Evolutionary conservation across 2,797 vertebrate species (phyloP).

Genomic region (Hyperoplus immaculatus): DNA sequence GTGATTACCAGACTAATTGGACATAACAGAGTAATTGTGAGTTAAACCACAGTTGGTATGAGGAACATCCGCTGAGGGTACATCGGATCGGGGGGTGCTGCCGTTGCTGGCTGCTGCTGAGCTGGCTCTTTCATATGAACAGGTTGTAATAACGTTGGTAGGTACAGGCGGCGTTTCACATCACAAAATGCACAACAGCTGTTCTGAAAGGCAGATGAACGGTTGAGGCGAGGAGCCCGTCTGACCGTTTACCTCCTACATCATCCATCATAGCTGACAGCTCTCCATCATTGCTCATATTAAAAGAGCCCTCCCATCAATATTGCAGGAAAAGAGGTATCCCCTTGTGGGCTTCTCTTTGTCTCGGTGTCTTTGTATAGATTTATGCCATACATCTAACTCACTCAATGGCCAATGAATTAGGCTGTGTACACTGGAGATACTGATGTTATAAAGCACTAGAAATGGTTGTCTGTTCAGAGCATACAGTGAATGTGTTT

Average conservation of each 20-base stretch:
- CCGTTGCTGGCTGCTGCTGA: constrained; percentile 51
- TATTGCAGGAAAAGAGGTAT: constrained; percentile 43
- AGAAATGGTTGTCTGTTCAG: not conserved
- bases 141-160: constrained; percentile 52
- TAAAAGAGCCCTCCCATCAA: constrained; percentile 67
- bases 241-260: constrained; percentile 59
- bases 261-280: constrained; percentile 82
- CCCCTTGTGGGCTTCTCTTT: constrained; percentile 49
- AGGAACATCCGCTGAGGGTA: constrained; percentile 47
- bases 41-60: constrained; percentile 50
- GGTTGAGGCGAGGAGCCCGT: constrained; percentile 53
- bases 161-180: constrained; percentile 26
- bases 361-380: constrained; percentile 44
- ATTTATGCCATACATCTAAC: constrained; percentile 49
- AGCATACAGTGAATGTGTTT: not conserved
- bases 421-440: constrained; percentile 8
- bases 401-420: constrained; percentile 33
- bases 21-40: constrained; percentile 80
- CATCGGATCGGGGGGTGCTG: constrained; percentile 37
- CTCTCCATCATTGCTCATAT: constrained; percentile 75
- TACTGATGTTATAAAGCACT: not conserved
- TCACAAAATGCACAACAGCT: constrained; percentile 70
- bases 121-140: constrained; percentile 46
- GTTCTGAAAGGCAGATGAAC: constrained; percentile 69
- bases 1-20: constrained; percentile 83